Evolutionary conservation across 1,140 invertebrate genomes (phyloP), one percentile per base, ranked within the genome.

Genomic region (Drosophila ohnishii): DNA sequence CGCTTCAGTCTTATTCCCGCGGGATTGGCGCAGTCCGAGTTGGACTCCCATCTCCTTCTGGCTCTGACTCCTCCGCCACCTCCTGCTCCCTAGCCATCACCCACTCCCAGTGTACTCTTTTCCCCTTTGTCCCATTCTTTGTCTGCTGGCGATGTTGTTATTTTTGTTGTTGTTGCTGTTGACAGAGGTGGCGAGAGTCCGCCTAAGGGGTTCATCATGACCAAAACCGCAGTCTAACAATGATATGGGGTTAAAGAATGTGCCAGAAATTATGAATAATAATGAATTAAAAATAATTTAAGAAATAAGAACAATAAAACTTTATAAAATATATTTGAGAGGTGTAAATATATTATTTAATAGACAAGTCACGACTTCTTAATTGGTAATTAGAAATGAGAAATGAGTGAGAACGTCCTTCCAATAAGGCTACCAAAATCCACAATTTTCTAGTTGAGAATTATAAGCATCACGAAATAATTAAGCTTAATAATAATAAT

Each of bases 21-120:
- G 73, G 73, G 72, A 57, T 50, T 60, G 40, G 16, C 62, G 62
- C 73, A 75, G 72, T 76, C 70, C 70, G 72, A 75, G 73, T 75
- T 76, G 48, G 72, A 61, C 51, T 65, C 64, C 61, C 60, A 65
- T 34, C 51, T 58, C 34, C 40, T 28, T 22, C 53, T 60, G 51
- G n/a, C 51, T 37, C 62, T 50, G 47, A 50, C 47, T 50, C 13
- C 50, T 22, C 28, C 19, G 4, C 11, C 32, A 3, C 5, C 47
- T 32, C n/a, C 60, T 30, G 5, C 62, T 34, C 39, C 28, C 56
- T 59, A 55, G 51, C 51, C 61, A 39, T 40, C 51, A 40, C 51
- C 30, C 39, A 34, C 62, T 32, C 58, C 47, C 57, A 35, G 51
- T 55, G 19, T 55, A 60, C 62, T 59, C 57, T 59, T 60, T 64